phyloP scores from a whole-genome alignment of 2,888 invertebrate genomes.

The Caenorhabditis wallacei region DNA sequence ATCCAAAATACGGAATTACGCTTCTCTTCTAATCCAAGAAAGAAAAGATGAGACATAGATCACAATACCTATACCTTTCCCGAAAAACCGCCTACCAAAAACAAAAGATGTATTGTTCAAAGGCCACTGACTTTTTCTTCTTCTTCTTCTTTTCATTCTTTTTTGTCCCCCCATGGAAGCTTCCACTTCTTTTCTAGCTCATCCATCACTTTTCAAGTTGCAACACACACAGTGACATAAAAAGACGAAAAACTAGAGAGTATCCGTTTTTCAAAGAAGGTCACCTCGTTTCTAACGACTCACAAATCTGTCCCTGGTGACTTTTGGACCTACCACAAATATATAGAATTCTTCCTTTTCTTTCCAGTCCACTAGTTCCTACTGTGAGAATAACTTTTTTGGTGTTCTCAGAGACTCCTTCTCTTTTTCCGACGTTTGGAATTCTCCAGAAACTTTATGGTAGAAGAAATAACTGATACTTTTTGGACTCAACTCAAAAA shows the following conservation, averaged over 20 bases:
- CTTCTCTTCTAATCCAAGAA: constrained; percentile 5
- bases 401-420: neutral
- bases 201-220: constrained; percentile 53
- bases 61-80: constrained; percentile 46
- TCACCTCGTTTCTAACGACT: constrained; percentile 43
- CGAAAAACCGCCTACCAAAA: constrained; percentile 10
- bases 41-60: constrained; percentile 32
- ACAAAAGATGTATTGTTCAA: constrained; percentile 36
- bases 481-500: neutral
- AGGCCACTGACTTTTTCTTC: constrained; percentile 31
- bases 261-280: constrained; percentile 29
- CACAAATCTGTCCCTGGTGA: constrained; percentile 39
- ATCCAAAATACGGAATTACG: neutral
- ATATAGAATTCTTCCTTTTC: constrained; percentile 11
- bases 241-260: constrained; percentile 7
- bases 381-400: neutral
- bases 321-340: constrained; percentile 24
- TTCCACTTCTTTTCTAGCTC: constrained; percentile 11
- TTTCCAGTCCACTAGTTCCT: constrained; percentile 2
- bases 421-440: neutral
- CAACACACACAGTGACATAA: constrained; percentile 53
- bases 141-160: constrained; percentile 15
- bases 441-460: no score
- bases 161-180: constrained; percentile 14
- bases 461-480: no score